Base-by-base conservation (phyloP, 1,140 invertebrate species). In the Leptonema lineaticorne region DNA sequence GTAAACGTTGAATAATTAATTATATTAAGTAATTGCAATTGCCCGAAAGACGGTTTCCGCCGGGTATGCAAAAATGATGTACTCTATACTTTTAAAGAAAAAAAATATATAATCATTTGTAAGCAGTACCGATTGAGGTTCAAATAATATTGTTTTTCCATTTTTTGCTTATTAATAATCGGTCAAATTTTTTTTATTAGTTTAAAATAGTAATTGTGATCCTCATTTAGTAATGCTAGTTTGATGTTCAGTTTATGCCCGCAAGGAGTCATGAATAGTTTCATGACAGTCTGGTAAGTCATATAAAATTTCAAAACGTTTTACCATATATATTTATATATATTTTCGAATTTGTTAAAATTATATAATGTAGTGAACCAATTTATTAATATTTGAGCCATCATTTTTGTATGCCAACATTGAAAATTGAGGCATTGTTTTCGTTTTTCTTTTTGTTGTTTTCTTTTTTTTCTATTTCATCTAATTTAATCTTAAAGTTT, bases 211-310 rank as follows among this genome's bases (percentile, higher is more conserved):
- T 63, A 70, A 50, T 50, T 50, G n/a, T 64, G 28, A 37, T 69
- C 66, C 56, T 60, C 53, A 69, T 18, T 37, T 48, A 68, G 68
- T 73, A 73, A 73, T 73, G 24, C 58, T 70, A 73, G 71, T 78
- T 82, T 82, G 79, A 76, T 82, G 80, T 82, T 82, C 85, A 90
- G 88, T 89, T 89, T 89, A 84, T 90, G 88, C 88, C 87, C 88
- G 80, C 90, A 90, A 86, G 89, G 89, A 90, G 87, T 91, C 84
- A 89, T 91, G 87, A 92, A 91, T 89, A 91, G 88, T 86, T 92
- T 91, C 87, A 89, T 92, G 87, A 90, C 88, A 80, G 89, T 91
- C 78, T 92, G 90, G 90, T 92, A 91, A 92, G 90, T 92, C 75
- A 69, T 78, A 14, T 53, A 33, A 71, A 69, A 53, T 24, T 45